Evolutionary conservation across 2,888 invertebrate genomes (phyloP).

Genomic region (Drosophila setosimentum): DNA sequence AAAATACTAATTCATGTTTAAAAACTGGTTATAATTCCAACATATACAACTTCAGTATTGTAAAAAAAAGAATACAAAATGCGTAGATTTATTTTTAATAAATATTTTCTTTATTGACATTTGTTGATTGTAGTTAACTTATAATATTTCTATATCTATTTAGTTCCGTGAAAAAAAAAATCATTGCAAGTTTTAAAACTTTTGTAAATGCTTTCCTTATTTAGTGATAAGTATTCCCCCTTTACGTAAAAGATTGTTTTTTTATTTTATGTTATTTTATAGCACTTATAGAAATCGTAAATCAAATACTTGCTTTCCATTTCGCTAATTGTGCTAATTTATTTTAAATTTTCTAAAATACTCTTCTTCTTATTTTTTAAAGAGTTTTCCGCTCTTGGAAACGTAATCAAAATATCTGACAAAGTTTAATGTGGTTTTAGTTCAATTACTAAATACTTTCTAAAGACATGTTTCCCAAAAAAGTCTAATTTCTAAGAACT

Average conservation of each 20-base stretch:
- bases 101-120: too few species aligned
- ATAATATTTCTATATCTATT: too few species aligned
- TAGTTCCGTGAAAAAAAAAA: too few species aligned
- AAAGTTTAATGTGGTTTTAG: background rate
- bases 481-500: background rate
- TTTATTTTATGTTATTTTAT: too few species aligned
- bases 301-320: background rate
- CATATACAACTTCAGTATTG: background rate
- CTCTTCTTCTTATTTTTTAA: background rate
- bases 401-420: background rate
- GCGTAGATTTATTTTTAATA: too few species aligned
- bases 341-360: background rate
- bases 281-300: background rate
- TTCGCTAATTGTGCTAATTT: background rate
- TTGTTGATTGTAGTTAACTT: too few species aligned
- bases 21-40: background rate
- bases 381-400: background rate
- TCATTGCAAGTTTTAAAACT: too few species aligned
- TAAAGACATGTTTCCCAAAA: background rate
- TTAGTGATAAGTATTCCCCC: too few species aligned
- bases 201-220: too few species aligned
- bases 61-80: background rate
- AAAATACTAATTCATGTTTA: background rate
- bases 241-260: too few species aligned
- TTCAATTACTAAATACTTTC: background rate